Percentiles rank a stretch among this genome's conserved stretches.
phyloP scores from a whole-genome alignment of 2,797 vertebrate genomes.

The Lepidocolaptes lacrymiger region DNA sequence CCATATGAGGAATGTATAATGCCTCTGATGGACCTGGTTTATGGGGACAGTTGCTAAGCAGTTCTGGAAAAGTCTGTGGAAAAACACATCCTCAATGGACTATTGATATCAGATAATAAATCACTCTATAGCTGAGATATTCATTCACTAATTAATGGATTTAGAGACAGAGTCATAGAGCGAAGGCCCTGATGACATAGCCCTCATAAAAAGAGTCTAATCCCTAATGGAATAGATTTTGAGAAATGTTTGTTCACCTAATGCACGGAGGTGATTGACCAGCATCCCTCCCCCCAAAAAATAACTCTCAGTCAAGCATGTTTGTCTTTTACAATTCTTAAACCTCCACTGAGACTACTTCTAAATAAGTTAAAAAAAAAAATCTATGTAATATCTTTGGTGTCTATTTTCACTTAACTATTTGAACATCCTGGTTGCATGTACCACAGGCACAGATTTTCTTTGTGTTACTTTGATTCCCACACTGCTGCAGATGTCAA shows the following conservation, averaged over 20 bases:
- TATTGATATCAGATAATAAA: slow-evolving; percentile 35
- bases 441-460: neutral
- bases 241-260: neutral
- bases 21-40: neutral
- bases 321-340: neutral
- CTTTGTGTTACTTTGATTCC: neutral
- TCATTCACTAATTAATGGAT: slow-evolving; percentile 35
- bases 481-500: neutral
- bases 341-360: neutral
- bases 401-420: neutral
- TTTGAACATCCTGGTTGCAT: neutral
- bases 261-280: neutral
- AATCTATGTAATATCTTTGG: neutral
- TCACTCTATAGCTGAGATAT: neutral
- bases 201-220: neutral
- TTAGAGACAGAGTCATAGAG: neutral
- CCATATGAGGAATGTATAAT: neutral
- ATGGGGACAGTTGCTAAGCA: slow-evolving; percentile 4
- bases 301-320: neutral
- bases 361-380: neutral
- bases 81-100: slow-evolving; percentile 28
- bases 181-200: neutral
- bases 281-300: neutral
- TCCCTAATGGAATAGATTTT: neutral
- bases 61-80: slow-evolving; percentile 9